Evolutionary conservation across 2,797 vertebrate species (phyloP).

Genomic region (Crossoptilon crossoptilon): DNA sequence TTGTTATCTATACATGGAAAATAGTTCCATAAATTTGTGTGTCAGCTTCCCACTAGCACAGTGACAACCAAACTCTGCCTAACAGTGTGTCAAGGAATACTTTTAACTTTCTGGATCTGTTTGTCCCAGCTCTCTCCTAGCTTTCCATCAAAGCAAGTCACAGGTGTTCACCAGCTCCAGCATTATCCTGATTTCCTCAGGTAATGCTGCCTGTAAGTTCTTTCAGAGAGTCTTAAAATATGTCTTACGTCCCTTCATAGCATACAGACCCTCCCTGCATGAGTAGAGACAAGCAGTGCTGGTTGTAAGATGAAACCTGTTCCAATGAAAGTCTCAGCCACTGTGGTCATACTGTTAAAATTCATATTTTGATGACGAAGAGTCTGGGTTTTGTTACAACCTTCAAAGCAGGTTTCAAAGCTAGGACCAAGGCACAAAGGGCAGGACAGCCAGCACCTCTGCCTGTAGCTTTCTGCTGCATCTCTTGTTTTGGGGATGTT

Average conservation of each 20-base stretch:
- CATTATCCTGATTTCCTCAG: background rate
- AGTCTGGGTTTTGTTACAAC: background rate
- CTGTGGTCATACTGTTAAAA: background rate
- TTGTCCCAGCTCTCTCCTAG: background rate
- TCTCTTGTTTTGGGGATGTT: background rate
- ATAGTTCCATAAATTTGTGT: background rate
- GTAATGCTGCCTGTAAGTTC: background rate
- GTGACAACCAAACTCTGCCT: background rate
- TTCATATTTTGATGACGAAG: background rate
- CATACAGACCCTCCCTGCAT: background rate
- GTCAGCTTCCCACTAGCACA: background rate
- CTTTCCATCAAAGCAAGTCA: background rate
- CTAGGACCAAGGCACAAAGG: background rate
- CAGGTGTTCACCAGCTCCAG: background rate
- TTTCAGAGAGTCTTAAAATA: background rate
- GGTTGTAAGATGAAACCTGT: background rate
- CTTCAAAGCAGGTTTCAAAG: background rate
- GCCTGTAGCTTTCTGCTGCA: background rate
- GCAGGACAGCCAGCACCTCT: background rate
- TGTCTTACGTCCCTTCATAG: background rate
- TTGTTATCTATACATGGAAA: background rate
- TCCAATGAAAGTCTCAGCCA: background rate
- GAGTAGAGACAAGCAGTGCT: background rate
- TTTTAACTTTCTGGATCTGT: background rate
- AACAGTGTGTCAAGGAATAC: background rate